Evolutionary conservation across 23 tunicate species (phyloP).

Genomic region (Ciona savignyi): DNA sequence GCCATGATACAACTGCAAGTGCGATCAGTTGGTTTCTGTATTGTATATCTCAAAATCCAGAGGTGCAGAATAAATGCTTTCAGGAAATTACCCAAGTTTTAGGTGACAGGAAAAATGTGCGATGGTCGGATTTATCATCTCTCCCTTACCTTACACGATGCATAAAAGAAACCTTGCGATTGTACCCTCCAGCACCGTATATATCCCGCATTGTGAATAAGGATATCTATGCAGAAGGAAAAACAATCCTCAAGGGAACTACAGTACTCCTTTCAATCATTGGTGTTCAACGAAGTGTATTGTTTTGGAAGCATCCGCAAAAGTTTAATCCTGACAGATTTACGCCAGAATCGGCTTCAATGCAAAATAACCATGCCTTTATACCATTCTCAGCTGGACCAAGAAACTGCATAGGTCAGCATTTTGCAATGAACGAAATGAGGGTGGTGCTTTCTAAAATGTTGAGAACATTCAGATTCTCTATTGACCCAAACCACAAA

Average conservation of each 20-base stretch:
- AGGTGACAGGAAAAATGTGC: conserved; percentile 22
- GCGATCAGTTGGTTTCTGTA: conserved; percentile 55
- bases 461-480: not conserved
- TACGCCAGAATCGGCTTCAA: no score
- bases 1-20: conserved; percentile 77
- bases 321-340: conserved; percentile 53
- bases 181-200: conserved; percentile 42
- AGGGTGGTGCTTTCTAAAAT: not conserved
- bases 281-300: conserved; percentile 26
- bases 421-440: not conserved
- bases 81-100: conserved; percentile 34
- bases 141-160: conserved; percentile 46
- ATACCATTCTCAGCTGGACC: not conserved
- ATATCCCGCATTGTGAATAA: conserved; percentile 9
- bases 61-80: conserved; percentile 35
- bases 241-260: conserved; percentile 47
- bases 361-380: not conserved
- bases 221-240: conserved; percentile 32
- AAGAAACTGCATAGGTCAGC: not conserved
- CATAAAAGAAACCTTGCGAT: conserved; percentile 45
- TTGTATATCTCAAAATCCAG: conserved; percentile 38
- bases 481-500: not conserved
- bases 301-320: conserved; percentile 53
- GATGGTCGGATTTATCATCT: conserved; percentile 37
- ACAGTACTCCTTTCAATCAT: conserved; percentile 21